Base-by-base conservation (phyloP, 2,797 vertebrate species). In the Megaceryle alcyon region DNA sequence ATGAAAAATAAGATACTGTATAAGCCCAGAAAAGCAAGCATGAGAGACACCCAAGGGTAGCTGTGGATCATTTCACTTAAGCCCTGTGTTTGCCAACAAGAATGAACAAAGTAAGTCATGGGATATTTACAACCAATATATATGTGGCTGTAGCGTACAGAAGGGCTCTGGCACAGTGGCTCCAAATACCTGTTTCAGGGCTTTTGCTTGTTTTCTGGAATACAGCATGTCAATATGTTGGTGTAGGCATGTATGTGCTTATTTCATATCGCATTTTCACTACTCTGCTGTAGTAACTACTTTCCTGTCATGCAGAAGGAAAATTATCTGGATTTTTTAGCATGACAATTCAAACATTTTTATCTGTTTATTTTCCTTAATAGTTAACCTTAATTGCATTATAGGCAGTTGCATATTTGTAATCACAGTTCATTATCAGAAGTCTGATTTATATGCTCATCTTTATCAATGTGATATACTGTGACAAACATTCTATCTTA, bases 1-100 rank as follows among this genome's bases (percentile, higher is more conserved):
- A 70, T 94, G 79, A 92, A 94, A 93, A 97, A 91, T 63, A 90
- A 86, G 64, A 77, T 57, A 46, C n/a, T 39, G 39, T 41, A 75
- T 59, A 94, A 94, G 87, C 61, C 63, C 64, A 88, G 72, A 61
- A 83, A 92, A 92, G 49, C 65, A 94, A 90, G 82, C 44, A 61
- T 8, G 35, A 69, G 28, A 73, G 28, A 72, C 60, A 78, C 41
- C 31, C 0, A 2, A 70, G 69, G 84, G 72, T 35, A 82, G 69
- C 0, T 57, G 57, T 54, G 90, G 85, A 70, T 90, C 70, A 44
- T n/a, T 86, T 82, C 61, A 72, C 54, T 87, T 79, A 80, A 94
- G 81, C 53, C 54, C 22, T 3, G 2, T 65, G 56, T 72, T 92
- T 86, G 86, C 68, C 82, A 95, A 53, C 46, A 93, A 53, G 53